phyloP scores from a whole-genome alignment of 2,888 invertebrate species.

The Schizotus pectinicornis region DNA sequence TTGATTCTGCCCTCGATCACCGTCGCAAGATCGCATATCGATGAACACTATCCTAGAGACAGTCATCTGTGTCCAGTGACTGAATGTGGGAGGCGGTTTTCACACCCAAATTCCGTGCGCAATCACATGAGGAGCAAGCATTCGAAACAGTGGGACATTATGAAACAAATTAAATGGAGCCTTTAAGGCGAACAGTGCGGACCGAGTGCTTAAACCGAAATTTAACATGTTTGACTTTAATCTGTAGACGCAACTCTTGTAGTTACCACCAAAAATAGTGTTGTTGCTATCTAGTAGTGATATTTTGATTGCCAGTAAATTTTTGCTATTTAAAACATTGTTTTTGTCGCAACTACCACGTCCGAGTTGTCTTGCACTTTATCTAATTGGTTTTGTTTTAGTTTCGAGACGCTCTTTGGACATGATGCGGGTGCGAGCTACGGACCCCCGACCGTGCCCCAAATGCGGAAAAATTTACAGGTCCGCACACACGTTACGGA shows the following conservation, averaged over 20 bases:
- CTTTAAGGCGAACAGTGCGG: conserved; percentile 44
- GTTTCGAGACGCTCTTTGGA: conserved; percentile 83
- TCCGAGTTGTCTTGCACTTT: background rate
- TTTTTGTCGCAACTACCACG: background rate
- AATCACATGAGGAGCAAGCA: conserved; percentile 89
- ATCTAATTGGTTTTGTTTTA: conserved; percentile 42
- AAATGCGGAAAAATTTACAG: conserved; percentile 93
- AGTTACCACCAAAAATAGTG: conserved; percentile 10
- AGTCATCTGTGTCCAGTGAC: conserved; percentile 81
- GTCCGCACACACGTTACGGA: conserved; percentile 88
- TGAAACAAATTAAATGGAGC: conserved; percentile 81
- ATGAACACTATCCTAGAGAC: conserved; percentile 84
- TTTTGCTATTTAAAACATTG: conserved; percentile 9
- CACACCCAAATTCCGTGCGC: conserved; percentile 85
- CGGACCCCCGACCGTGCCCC: conserved; percentile 90
- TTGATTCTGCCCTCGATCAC: conserved; percentile 70
- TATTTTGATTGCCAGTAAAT: conserved; percentile 29
- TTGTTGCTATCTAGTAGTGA: conserved; percentile 23
- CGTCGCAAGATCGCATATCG: conserved; percentile 75
- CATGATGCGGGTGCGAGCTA: conserved; percentile 85
- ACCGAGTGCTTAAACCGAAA: conserved; percentile 12
- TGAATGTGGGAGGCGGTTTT: conserved; percentile 75
- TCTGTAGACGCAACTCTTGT: conserved; percentile 8
- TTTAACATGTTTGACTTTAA: conserved; percentile 31
- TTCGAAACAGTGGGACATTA: conserved; percentile 80